A percentile compares a stretch with the other conserved stretches of the same genome.
Evolutionary conservation across 2,113 vertebrate genomes (phyloP).

Genomic region (Sander vitreus): DNA sequence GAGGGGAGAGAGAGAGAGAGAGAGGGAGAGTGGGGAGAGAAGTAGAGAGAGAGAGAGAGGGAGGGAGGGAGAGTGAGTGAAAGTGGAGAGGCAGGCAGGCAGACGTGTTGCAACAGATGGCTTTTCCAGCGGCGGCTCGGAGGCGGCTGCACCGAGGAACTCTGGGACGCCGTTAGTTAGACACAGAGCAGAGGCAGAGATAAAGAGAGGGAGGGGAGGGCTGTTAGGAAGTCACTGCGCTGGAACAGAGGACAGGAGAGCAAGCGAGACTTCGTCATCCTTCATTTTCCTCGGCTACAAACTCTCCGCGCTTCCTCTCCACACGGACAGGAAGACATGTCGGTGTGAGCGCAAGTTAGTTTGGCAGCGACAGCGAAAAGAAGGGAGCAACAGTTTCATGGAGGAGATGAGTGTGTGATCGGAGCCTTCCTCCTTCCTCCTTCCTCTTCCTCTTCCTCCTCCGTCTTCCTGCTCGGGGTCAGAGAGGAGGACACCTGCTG

Average conservation of each 20-base stretch:
- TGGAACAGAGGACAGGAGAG: not conserved
- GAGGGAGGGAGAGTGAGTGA: constrained; percentile 47
- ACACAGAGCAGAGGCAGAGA: not conserved
- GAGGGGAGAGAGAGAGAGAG: not conserved
- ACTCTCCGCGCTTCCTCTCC: constrained; percentile 13
- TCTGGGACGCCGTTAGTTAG: constrained; percentile 47
- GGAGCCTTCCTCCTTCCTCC: constrained; percentile 29
- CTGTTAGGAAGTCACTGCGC: constrained; percentile 12
- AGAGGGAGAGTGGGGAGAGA: not conserved
- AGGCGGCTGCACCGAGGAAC: constrained; percentile 49
- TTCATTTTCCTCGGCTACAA: not conserved
- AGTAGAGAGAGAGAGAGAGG: constrained; percentile 1
- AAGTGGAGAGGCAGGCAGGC: constrained; percentile 65
- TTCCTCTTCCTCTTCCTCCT: constrained; percentile 17
- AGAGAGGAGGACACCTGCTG: constrained; percentile 73
- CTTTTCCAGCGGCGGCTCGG: constrained; percentile 49
- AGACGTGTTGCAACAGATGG: constrained; percentile 79
- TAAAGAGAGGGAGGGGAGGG: constrained; percentile 4
- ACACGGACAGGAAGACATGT: constrained; percentile 23
- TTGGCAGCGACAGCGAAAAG: not conserved
- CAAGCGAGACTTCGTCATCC: constrained; percentile 13
- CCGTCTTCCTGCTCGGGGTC: constrained; percentile 29
- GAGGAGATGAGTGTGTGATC: constrained; percentile 40
- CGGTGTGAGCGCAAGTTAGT: constrained; percentile 41
- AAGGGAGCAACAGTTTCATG: constrained; percentile 19